Base-by-base conservation (phyloP, 2,888 invertebrate species). In the Mycalesis mineus region DNA sequence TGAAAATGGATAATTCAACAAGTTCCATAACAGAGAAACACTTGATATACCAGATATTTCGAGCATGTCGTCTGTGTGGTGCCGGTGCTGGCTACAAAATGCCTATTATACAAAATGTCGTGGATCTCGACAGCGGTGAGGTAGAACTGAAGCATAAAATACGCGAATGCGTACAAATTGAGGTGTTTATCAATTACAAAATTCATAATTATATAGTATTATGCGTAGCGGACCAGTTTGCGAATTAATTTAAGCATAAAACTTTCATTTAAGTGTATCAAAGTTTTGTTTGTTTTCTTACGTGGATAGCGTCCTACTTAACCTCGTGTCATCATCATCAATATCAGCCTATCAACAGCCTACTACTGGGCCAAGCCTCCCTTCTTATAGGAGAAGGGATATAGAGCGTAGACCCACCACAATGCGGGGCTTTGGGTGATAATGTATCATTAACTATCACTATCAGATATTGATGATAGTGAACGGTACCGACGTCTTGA, bases 41-140 rank as follows among this genome's bases (percentile, higher is more conserved):
- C 56, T 72, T 73, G n/a, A 84, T 88, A 58, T 88, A 86, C 57
- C 84, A 88, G 58, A 85, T 90, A 58, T 90, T 83, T 61, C 71
- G 86, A 68, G 81, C 86, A 71, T 90, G 90, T 73, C 84, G 90
- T 0, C 73, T 90, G 1, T 90, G 90, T 63, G 90, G 90, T 1
- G 84, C 82, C 0, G 87, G 88, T 33, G 87, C 86, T 29, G 90
- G 90, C 62, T 90, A 89, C 74, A 88, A 88, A 77, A 89, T 90
- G 89, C 90, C 90, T 0, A 90, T 90, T 54, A 79, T 90, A 9
- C 89, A 89, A 60, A 84, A 75, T 58, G 74, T 88, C 44, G 67
- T 86, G 0, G 74, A 78, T 17, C 50, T 80, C 1, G 81, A 80
- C 7, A 74, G 70, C 4, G 65, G 70, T 13, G 84, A 82, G 54